Evolutionary conservation across 1,140 invertebrate genomes (phyloP), one percentile per base, ranked within the genome.

Genomic region (Dreissena rostriformis): DNA sequence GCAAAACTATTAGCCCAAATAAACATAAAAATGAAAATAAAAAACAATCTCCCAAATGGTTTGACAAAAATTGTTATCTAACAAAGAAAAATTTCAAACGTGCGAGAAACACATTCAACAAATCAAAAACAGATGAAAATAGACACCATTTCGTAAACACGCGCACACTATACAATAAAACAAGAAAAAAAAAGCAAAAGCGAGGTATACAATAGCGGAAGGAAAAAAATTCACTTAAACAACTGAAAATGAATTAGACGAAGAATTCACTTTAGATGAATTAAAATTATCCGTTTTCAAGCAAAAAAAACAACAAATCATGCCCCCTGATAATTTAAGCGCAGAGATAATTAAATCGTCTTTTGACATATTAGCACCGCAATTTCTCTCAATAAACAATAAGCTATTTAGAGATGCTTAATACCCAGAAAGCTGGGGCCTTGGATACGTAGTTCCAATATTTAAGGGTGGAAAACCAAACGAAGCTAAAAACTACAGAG

Each of bases 271-370:
- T 17, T 24, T 61, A 39, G 24, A 24, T 26, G 73, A 75, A 29
- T 28, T 75, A 39, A 15, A 63, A 15, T 0, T 1, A 61, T 52
- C 73, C 26, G 17, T 63, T 28, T 75, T 75, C 63, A 19, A 24
- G 5, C 73, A 75, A 28, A 75, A 75, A n/a, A 29, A 63, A 75
- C 29, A 28, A 24, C 39, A 75, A 75, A n/a, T 61, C 53, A 17
- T 57, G 53, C 28, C 52, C 17, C 57, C 49, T 4, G 73, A 75
- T 63, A 24, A 39, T 61, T 11, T 75, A 26, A 17, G n/a, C n/a
- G 73, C 73, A 26, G 55, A 75, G n/a, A 14, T 75, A 28, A 61
- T 75, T 75, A 75, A 75, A 39, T 63, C 22, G 15, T 75, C 73
- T 14, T 75, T 57, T 75, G 53, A 75, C 24, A 22, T 61, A 29